A percentile compares a stretch with the other conserved stretches of the same genome.
phyloP scores from a whole-genome alignment of 2,888 invertebrate species.

The Anthophora plumipes region DNA sequence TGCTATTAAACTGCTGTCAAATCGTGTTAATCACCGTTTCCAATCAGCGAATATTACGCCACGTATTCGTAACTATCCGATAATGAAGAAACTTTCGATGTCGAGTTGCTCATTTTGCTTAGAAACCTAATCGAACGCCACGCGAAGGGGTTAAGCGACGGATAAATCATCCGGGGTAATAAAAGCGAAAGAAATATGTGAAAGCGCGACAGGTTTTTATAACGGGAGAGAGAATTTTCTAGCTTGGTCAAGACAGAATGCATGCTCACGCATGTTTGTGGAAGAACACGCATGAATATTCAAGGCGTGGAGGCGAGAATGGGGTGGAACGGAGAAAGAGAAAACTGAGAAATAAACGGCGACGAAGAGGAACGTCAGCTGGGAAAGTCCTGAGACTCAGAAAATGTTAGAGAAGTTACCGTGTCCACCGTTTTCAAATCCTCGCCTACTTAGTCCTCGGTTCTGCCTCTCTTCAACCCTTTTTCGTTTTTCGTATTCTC shows the following conservation, averaged over 20 bases:
- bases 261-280: constrained; percentile 34
- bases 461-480: background rate
- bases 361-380: background rate
- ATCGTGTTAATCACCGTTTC: no score
- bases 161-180: background rate
- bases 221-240: background rate
- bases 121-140: background rate
- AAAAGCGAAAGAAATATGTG: background rate
- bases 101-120: no score
- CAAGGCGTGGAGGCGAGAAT: constrained; percentile 7
- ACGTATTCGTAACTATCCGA: no score
- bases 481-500: background rate
- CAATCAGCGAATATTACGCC: no score
- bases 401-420: constrained; percentile 39
- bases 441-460: constrained; percentile 27
- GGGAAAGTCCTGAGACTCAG: constrained; percentile 49
- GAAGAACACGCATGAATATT: constrained; percentile 48
- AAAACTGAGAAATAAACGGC: background rate
- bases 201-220: constrained; percentile 7
- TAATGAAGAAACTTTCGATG: no score
- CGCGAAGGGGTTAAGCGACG: background rate
- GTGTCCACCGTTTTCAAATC: constrained; percentile 26
- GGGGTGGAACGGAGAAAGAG: background rate
- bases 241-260: background rate
- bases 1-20: no score